Evolutionary conservation across 2,113 vertebrate species (phyloP).

Genomic region (Alligator sinensis): DNA sequence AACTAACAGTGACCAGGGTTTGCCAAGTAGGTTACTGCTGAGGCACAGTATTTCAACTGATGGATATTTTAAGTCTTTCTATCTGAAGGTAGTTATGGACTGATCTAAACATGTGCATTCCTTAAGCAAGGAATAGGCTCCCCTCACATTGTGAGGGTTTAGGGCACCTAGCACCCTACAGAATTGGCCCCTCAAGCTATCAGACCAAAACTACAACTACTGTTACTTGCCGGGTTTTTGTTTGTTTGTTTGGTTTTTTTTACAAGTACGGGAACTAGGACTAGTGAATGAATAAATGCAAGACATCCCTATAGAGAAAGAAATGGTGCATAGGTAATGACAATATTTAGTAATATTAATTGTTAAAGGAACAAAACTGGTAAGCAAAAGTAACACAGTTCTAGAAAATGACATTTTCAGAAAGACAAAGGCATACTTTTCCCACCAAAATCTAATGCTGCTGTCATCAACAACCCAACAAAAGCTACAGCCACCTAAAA

Average conservation of each 20-base stretch:
- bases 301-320: constrained; percentile 3
- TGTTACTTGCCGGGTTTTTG: constrained; percentile 8
- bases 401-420: constrained; percentile 62
- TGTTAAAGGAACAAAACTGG: constrained; percentile 38
- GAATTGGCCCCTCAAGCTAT: background rate
- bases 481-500: constrained; percentile 82
- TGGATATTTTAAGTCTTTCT: constrained; percentile 31
- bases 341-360: constrained; percentile 13
- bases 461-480: constrained; percentile 78
- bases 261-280: background rate
- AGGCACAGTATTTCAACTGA: background rate
- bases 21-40: background rate
- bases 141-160: background rate
- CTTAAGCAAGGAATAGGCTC: constrained; percentile 7
- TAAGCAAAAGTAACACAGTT: constrained; percentile 45
- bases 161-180: background rate
- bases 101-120: background rate
- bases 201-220: constrained; percentile 17
- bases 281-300: constrained; percentile 21
- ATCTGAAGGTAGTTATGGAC: constrained; percentile 5
- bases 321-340: background rate
- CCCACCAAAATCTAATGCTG: constrained; percentile 71
- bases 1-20: background rate
- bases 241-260: no score
- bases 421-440: constrained; percentile 65